Evolutionary conservation across 2,113 vertebrate genomes (phyloP).

Genomic region (Thalassoma bifasciatum): DNA sequence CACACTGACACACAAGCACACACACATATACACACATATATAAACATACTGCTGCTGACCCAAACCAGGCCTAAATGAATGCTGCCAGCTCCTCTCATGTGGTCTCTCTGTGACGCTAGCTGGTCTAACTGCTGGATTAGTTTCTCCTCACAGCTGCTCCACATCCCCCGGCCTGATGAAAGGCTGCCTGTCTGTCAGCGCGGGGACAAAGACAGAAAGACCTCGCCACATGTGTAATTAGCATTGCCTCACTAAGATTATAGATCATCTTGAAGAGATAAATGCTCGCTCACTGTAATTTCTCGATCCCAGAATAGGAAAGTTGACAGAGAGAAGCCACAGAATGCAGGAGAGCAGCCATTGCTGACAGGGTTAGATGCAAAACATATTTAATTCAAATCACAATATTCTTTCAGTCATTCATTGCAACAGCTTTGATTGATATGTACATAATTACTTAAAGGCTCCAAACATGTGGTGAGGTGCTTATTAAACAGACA

Average conservation of each 20-base stretch:
- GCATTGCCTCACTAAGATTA: slow-evolving; percentile 68
- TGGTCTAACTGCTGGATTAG: slow-evolving; percentile 62
- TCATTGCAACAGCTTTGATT: slow-evolving; percentile 55
- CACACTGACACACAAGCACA: slow-evolving; percentile 33
- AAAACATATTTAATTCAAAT: slow-evolving; percentile 73
- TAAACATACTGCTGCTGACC: slow-evolving; percentile 69
- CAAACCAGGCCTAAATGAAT: slow-evolving; percentile 70
- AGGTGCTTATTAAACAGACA: slow-evolving; percentile 30
- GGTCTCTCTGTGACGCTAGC: slow-evolving; percentile 72
- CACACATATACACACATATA: slow-evolving; percentile 37
- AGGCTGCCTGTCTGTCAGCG: slow-evolving; percentile 64
- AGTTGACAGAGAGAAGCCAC: slow-evolving; percentile 59
- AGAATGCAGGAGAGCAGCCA: slow-evolving; percentile 51
- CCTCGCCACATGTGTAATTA: slow-evolving; percentile 76
- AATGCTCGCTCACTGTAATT: slow-evolving; percentile 66
- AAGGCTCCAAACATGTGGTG: slow-evolving; percentile 39
- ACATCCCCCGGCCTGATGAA: slow-evolving; percentile 78
- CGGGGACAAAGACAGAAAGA: slow-evolving; percentile 61
- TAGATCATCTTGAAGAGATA: slow-evolving; percentile 62
- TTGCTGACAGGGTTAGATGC: slow-evolving; percentile 47
- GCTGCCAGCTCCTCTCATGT: slow-evolving; percentile 74
- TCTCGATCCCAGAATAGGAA: slow-evolving; percentile 60
- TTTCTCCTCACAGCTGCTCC: slow-evolving; percentile 77
- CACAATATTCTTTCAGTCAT: slow-evolving; percentile 72
- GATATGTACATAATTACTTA: slow-evolving; percentile 65